Evolutionary conservation across 1,140 invertebrate genomes (phyloP).

Genomic region (Triops longicaudatus): DNA sequence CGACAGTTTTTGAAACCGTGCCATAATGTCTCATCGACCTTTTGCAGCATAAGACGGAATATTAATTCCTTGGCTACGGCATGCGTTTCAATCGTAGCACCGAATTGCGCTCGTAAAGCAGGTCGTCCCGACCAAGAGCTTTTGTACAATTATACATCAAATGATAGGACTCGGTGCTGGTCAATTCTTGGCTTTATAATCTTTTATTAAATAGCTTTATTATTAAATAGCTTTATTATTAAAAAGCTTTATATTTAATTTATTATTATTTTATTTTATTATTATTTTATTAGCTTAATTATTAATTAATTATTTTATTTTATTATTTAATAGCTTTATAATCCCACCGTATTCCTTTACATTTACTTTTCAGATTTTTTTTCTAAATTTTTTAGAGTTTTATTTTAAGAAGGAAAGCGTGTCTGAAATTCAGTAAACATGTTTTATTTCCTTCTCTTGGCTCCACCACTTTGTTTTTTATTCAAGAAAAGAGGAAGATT

Average conservation of each 20-base stretch:
- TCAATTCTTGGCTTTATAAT: no score
- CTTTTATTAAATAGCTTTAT: no score
- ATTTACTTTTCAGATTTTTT: no score
- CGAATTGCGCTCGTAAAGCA: not conserved
- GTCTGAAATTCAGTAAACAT: not conserved
- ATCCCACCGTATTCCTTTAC: no score
- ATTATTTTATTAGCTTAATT: no score
- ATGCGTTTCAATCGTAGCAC: not conserved
- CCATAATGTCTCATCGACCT: constrained; percentile 11
- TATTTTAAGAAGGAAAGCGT: not conserved
- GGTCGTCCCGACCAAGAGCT: not conserved
- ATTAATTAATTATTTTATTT: no score
- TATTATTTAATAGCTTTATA: no score
- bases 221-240: no score
- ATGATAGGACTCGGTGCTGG: not conserved
- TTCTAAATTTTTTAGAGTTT: no score
- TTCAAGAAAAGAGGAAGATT: not conserved
- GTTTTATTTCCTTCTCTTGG: not conserved
- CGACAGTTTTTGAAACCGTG: not conserved
- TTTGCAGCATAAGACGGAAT: not conserved
- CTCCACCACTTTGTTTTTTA: not conserved
- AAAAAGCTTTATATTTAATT: no score
- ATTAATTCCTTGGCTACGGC: not conserved
- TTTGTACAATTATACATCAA: not conserved
- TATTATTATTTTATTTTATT: no score